These are phyloP conservation scores for Hystrix cristata DNA, from an alignment of 2,113 vertebrate genomes.

Conservation along the genomic window DNA sequence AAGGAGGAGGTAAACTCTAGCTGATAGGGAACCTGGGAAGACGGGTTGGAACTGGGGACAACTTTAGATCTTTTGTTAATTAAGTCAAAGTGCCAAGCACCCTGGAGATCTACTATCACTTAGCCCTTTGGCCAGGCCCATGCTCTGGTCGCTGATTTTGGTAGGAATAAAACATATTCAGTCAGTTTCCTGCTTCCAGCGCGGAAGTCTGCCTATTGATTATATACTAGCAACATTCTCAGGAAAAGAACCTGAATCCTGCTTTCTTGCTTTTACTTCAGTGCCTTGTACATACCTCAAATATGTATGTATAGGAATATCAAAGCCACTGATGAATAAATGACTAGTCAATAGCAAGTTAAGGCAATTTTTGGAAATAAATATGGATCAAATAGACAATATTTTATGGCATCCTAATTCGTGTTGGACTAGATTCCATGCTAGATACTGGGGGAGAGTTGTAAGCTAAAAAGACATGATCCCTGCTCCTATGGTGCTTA, in stretches of 20 bases:
- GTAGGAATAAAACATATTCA: not conserved
- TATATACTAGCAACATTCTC: not conserved
- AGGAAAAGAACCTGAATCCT: not conserved
- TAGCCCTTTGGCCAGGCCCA: not conserved
- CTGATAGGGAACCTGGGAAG: not conserved
- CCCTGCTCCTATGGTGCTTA: not conserved
- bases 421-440: not conserved
- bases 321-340: not conserved
- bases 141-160: not conserved
- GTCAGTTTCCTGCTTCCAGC: not conserved
- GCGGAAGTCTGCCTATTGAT: not conserved
- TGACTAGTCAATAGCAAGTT: not conserved
- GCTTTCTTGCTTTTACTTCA: not conserved
- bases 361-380: constrained; percentile 51
- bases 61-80: not conserved
- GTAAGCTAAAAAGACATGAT: not conserved
- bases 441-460: not conserved
- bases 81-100: not conserved
- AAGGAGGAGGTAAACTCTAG: not conserved
- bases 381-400: constrained; percentile 35
- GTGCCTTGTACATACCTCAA: not conserved
- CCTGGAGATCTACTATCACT: not conserved
- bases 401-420: constrained; percentile 48
- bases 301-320: not conserved
- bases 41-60: not conserved